Evolutionary conservation across 2,888 invertebrate species (phyloP).

Genomic region (Pseudococcus jackbeardsleyi): DNA sequence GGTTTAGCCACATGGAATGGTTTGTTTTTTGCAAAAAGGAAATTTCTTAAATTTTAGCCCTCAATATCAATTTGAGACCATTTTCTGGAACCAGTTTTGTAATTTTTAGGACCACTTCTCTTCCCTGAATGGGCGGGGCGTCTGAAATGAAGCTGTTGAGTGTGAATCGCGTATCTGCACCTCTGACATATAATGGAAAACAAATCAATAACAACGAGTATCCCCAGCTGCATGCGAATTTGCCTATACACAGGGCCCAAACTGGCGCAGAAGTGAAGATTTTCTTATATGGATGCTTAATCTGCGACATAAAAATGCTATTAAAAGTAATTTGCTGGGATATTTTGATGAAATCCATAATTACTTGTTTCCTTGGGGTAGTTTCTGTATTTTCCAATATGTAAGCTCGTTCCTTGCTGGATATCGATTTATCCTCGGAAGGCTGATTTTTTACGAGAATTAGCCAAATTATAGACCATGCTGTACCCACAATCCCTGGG

Average conservation of each 20-base stretch:
- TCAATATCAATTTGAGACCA: too few relatives aligned
- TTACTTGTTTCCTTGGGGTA: neutral
- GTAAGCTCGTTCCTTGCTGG: neutral
- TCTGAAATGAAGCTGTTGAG: too few relatives aligned
- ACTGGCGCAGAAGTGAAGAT: constrained; percentile 45
- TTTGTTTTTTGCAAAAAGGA: too few relatives aligned
- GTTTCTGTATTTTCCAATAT: neutral
- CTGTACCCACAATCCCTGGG: neutral
- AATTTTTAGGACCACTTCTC: too few relatives aligned
- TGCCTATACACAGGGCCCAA: constrained; percentile 14
- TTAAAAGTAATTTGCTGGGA: too few relatives aligned
- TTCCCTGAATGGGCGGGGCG: too few relatives aligned
- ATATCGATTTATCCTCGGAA: neutral
- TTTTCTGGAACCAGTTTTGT: too few relatives aligned
- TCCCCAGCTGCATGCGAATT: constrained; percentile 9
- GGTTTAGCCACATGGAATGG: too few relatives aligned
- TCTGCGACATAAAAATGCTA: neutral
- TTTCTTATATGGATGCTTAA: constrained; percentile 38
- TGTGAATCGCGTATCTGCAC: neutral
- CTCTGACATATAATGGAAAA: constrained; percentile 53
- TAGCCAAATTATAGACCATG: neutral
- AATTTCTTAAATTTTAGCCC: too few relatives aligned
- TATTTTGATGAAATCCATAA: neutral
- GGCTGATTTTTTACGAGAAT: neutral
- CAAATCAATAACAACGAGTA: neutral